Conservation (phyloP, 2,888 invertebrate species). For the Rhagonycha lutea region DNA sequence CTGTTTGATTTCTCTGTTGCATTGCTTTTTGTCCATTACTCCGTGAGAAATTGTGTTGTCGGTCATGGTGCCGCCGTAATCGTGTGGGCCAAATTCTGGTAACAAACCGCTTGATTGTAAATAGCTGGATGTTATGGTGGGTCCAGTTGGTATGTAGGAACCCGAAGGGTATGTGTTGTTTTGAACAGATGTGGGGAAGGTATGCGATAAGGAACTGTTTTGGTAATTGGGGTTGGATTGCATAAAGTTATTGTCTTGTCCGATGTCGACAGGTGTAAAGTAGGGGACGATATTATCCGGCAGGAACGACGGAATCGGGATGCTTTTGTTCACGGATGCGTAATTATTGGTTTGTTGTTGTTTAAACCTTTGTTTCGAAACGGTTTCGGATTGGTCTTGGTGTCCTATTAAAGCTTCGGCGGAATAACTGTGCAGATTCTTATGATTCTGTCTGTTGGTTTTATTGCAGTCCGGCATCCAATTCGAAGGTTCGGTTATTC, state of each 20-base stretch:
- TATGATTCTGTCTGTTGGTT: slow-evolving; percentile 34
- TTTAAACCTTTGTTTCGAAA: slow-evolving; percentile 19
- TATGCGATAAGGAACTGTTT: slow-evolving; percentile 41
- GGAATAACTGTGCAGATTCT: slow-evolving; percentile 50
- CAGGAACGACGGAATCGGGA: slow-evolving; percentile 46
- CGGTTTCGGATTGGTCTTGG: slow-evolving; percentile 36
- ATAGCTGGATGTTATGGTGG: slow-evolving; percentile 45
- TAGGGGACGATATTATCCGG: slow-evolving; percentile 51
- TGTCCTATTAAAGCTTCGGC: slow-evolving; percentile 54
- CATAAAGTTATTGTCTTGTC: slow-evolving; percentile 47
- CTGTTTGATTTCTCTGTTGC: slow-evolving; percentile 13
- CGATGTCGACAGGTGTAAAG: slow-evolving; percentile 50
- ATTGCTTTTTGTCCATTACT: slow-evolving; percentile 15
- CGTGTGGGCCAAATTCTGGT: slow-evolving; percentile 41
- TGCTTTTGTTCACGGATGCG: slow-evolving; percentile 36
- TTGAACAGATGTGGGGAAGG: slow-evolving; percentile 36
- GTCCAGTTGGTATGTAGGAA: slow-evolving; percentile 23
- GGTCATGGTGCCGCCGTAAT: slow-evolving; percentile 27
- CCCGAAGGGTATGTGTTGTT: slow-evolving; percentile 23
- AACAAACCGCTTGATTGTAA: slow-evolving; percentile 45
- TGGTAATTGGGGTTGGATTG: slow-evolving; percentile 49
- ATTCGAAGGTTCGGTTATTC: slow-evolving; percentile 14
- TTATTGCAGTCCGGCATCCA: slow-evolving; percentile 35
- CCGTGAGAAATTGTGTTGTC: slow-evolving; percentile 8
- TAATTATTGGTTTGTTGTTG: slow-evolving; percentile 36